Conservation (phyloP, 1,140 invertebrate species). For the Leptopilina boulardi region DNA sequence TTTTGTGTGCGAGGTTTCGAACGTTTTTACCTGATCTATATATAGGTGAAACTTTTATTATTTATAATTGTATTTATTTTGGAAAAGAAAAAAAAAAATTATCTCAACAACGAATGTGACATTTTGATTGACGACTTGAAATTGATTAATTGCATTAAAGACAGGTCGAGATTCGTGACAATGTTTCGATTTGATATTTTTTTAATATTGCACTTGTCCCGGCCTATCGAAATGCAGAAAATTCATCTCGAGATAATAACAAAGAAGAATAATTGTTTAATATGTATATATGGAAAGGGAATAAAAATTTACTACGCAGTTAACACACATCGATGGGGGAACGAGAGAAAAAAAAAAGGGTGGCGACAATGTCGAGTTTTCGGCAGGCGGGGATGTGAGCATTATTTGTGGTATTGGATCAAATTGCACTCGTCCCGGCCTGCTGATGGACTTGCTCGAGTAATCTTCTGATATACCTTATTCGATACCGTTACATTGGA, state of each 20-base stretch:
- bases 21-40: no score
- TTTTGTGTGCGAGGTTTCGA: not conserved
- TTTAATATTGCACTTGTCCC: slow-evolving; percentile 76
- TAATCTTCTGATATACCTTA: slow-evolving; percentile 48
- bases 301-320: not conserved
- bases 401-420: slow-evolving; percentile 71
- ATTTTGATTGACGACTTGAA: not conserved
- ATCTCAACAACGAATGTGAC: not conserved
- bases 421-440: slow-evolving; percentile 76
- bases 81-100: not conserved
- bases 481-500: slow-evolving; percentile 25
- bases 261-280: slow-evolving; percentile 40
- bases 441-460: slow-evolving; percentile 69
- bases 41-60: no score
- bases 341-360: slow-evolving; percentile 37
- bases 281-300: not conserved
- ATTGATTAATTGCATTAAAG: slow-evolving; percentile 64
- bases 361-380: slow-evolving; percentile 48
- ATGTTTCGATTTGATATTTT: slow-evolving; percentile 64
- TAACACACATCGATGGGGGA: no score
- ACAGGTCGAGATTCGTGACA: slow-evolving; percentile 75
- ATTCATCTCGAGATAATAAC: slow-evolving; percentile 39
- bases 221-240: slow-evolving; percentile 74
- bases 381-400: slow-evolving; percentile 71
- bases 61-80: no score